Base-by-base conservation (phyloP, 2,113 vertebrate species). In the Gasterosteus aculeatus region DNA sequence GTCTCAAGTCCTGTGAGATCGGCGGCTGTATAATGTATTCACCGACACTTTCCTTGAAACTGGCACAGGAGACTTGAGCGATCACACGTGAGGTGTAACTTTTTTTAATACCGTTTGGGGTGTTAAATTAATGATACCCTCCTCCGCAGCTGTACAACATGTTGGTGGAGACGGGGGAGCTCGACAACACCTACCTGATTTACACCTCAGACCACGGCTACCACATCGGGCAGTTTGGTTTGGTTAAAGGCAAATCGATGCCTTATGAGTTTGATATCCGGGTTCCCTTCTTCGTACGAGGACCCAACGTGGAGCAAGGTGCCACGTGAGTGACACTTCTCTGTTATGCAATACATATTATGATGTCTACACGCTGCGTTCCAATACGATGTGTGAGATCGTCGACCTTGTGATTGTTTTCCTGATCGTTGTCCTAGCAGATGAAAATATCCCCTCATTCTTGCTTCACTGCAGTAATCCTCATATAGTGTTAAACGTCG, bases 221-320 rank as follows among this genome's bases (percentile, higher is more conserved):
- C 89, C 98, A 99, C 69, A 98, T 99, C 7, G 98, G 98, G 39
- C 98, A 99, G 91, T 99, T 99, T 69, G 98, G 98, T 7, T 93
- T 99, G 81, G 97, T 99, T 69, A 99, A 99, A 89, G 98, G 98
- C 33, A 99, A 99, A 88, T 99, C 98, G 14, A 98, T 99, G 97
- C 97, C 98, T 0, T 99, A 99, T 1, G 98, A 99, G 87, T 99
- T 99, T 51, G 98, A 99, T 84, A 97, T 99, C 91, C 92, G 97
- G 57, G 96, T 99, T 78, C 98, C 98, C 2, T 99, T 99, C 92
- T 99, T 96, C 5, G 80, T 99, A 54, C 93, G 97, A 73, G 98
- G 98, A 61, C 98, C 98, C 61, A 96, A 96, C 60, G 96, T 99
- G 94, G 97, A 98, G 53, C 95, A 95, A 7, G 97, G 97, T 7